Evolutionary conservation across 2,113 vertebrate genomes (phyloP).

Genomic region (Baryphthengus martii): DNA sequence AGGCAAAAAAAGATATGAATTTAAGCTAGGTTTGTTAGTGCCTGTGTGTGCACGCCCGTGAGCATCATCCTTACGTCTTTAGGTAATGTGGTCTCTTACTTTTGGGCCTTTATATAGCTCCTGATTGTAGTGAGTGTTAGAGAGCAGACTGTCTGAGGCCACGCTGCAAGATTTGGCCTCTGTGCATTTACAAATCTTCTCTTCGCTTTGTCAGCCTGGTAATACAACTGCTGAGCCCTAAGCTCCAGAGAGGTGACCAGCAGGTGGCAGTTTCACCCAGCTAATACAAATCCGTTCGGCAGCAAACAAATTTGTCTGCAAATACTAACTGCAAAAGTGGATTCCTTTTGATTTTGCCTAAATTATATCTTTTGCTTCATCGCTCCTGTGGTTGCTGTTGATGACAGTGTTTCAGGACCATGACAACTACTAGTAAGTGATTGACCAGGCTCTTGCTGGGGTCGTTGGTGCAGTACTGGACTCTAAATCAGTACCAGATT

Average conservation of each 20-base stretch:
- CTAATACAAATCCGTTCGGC: rapidly evolving
- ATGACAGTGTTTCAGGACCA: background rate
- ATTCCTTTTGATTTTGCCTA: rapidly evolving
- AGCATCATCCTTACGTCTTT: background rate
- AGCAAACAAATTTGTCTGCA: rapidly evolving
- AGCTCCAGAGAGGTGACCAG: background rate
- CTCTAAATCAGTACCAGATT: rapidly evolving
- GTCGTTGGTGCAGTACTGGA: rapidly evolving
- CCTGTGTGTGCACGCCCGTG: background rate
- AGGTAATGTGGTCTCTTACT: background rate
- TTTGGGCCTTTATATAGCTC: background rate
- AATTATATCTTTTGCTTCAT: rapidly evolving
- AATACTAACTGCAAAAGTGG: rapidly evolving
- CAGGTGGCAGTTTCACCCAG: conserved; percentile 34
- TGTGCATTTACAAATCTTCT: background rate
- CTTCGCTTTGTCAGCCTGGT: background rate
- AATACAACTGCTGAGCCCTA: background rate
- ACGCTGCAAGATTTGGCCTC: background rate
- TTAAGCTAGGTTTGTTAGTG: background rate
- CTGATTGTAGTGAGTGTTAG: background rate
- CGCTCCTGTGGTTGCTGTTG: rapidly evolving
- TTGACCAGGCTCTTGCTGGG: background rate
- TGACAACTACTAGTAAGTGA: rapidly evolving
- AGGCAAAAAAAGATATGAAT: rapidly evolving
- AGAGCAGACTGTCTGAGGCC: background rate